phyloP scores from a whole-genome alignment of 2,797 vertebrate species.

The Pantherophis alleghaniensis region DNA sequence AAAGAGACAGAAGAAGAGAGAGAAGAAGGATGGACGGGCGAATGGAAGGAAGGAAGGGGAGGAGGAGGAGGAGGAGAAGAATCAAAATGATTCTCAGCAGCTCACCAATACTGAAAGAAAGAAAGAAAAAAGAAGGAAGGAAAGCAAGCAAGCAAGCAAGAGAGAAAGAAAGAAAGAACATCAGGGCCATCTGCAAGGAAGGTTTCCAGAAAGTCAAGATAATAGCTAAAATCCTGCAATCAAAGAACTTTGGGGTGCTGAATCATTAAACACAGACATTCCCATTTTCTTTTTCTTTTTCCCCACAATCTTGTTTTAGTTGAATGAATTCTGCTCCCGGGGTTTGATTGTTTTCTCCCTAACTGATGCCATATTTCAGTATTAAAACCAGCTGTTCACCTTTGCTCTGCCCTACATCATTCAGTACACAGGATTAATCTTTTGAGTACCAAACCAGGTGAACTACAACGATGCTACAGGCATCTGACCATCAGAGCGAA shows the following conservation, averaged over 20 bases:
- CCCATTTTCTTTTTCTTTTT: background rate
- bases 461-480: constrained; percentile 15
- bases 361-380: background rate
- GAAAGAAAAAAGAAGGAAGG: too few relatives aligned
- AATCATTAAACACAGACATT: background rate
- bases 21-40: too few relatives aligned
- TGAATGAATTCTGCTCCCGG: background rate
- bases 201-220: background rate
- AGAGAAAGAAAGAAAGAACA: too few relatives aligned
- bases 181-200: background rate
- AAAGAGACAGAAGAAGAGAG: too few relatives aligned
- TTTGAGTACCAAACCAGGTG: background rate
- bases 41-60: too few relatives aligned
- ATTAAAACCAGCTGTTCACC: background rate
- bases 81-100: too few relatives aligned
- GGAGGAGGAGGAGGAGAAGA: too few relatives aligned
- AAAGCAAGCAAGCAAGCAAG: too few relatives aligned
- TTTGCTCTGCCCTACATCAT: background rate
- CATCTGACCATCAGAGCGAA: background rate
- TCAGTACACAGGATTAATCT: background rate
- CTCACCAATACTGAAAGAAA: too few relatives aligned
- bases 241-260: background rate
- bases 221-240: background rate
- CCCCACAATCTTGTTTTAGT: background rate
- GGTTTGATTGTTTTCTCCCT: constrained; percentile 4